Evolutionary conservation across 2,113 vertebrate species (phyloP).

Genomic region (Madoqua kirkii): DNA sequence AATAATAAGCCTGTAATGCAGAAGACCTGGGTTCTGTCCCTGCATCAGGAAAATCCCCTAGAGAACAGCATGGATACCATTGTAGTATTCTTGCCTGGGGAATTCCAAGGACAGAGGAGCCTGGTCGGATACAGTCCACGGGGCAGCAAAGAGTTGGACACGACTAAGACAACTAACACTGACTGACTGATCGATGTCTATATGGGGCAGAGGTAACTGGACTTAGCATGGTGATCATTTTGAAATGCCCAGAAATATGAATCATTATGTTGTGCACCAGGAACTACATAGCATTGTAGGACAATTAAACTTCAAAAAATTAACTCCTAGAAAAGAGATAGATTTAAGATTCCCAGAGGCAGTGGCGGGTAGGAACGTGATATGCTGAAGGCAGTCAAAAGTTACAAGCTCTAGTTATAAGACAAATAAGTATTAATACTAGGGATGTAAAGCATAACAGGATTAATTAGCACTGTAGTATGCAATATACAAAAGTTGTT

Average conservation of each 20-base stretch:
- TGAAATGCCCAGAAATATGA: background rate
- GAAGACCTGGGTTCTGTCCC: background rate
- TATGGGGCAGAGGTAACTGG: background rate
- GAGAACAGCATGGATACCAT: background rate
- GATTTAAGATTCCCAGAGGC: background rate
- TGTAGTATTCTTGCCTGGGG: background rate
- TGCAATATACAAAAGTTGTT: background rate
- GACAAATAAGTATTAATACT: background rate
- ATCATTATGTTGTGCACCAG: background rate
- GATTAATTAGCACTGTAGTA: background rate
- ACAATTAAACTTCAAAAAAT: background rate
- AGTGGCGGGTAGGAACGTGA: background rate
- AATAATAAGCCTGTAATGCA: background rate
- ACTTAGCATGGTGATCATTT: background rate
- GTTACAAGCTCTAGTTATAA: background rate
- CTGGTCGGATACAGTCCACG: background rate
- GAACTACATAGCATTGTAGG: background rate
- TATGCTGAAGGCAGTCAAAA: background rate
- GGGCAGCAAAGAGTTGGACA: background rate
- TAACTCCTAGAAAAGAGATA: background rate
- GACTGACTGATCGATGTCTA: background rate
- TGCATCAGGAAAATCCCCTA: background rate
- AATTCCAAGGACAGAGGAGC: background rate
- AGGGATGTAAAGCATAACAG: background rate
- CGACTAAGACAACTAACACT: rapidly evolving